Evolutionary conservation across 2,113 vertebrate species (phyloP).

Genomic region (Recurvirostra avosetta): DNA sequence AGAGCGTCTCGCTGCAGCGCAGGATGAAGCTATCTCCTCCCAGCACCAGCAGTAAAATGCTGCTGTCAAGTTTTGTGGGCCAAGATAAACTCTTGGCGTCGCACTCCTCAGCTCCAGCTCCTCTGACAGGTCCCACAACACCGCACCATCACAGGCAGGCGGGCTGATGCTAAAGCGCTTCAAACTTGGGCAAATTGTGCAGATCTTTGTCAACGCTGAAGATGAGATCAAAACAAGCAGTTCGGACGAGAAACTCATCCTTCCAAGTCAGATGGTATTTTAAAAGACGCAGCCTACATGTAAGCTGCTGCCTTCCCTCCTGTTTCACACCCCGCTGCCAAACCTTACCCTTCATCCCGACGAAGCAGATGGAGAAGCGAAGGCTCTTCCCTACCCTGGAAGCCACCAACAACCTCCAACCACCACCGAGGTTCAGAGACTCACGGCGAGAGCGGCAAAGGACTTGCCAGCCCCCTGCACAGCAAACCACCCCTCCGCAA

Average conservation of each 20-base stretch:
- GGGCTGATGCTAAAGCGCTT: not conserved
- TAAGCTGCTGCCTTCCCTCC: constrained; percentile 17
- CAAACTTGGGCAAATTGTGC: not conserved
- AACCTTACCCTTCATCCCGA: not conserved
- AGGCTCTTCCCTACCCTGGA: not conserved
- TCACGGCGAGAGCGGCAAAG: not conserved
- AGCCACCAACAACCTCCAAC: not conserved
- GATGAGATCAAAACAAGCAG: not conserved
- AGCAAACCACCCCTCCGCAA: not conserved
- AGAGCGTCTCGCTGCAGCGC: not conserved
- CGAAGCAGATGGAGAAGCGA: not conserved
- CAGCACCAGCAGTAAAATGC: rapidly evolving
- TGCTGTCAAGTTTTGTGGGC: not conserved
- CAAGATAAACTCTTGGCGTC: not conserved
- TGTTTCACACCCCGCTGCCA: not conserved
- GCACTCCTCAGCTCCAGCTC: not conserved
- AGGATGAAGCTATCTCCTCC: not conserved
- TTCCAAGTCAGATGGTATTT: constrained; percentile 39
- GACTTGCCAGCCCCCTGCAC: not conserved
- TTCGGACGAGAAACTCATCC: not conserved
- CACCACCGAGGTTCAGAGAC: not conserved
- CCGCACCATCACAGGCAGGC: not conserved
- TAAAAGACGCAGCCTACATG: not conserved
- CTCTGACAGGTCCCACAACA: not conserved
- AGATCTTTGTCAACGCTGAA: not conserved